Evolutionary conservation across 2,888 invertebrate genomes (phyloP).

Genomic region (Papilio demoleus): DNA sequence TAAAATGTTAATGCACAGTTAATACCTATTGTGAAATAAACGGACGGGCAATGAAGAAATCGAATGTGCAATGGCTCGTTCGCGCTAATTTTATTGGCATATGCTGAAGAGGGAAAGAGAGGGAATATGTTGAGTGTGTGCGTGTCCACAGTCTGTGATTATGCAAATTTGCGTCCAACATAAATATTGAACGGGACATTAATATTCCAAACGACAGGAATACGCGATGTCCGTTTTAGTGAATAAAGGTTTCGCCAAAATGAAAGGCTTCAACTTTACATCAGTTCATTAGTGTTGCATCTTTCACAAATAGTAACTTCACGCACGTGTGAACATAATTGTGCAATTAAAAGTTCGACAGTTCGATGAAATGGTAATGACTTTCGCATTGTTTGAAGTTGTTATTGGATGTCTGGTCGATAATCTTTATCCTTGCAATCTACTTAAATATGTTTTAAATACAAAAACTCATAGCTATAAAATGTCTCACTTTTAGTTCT

Average conservation of each 20-base stretch:
- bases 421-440: too few species aligned
- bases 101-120: constrained; percentile 58
- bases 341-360: constrained; percentile 39
- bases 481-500: too few species aligned
- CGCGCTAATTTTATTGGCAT: constrained; percentile 74
- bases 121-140: constrained; percentile 52
- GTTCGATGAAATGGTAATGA: constrained; percentile 34
- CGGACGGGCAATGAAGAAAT: constrained; percentile 37
- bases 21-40: constrained; percentile 36
- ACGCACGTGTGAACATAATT: constrained; percentile 30
- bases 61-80: constrained; percentile 42
- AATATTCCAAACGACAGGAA: constrained; percentile 80
- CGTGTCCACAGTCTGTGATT: constrained; percentile 77
- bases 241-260: constrained; percentile 55
- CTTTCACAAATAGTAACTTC: constrained; percentile 40
- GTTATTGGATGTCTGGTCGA: constrained; percentile 15
- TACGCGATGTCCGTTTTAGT: constrained; percentile 77
- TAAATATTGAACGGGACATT: constrained; percentile 83
- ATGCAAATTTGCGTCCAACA: constrained; percentile 81
- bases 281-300: constrained; percentile 49
- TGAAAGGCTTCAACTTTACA: constrained; percentile 50
- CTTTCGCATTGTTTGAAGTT: constrained; percentile 20
- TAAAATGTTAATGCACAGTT: constrained; percentile 33
- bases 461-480: too few species aligned
- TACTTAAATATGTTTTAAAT: too few species aligned